phyloP scores from a whole-genome alignment of 2,888 invertebrate genomes.

The Amphipoea oculea region DNA sequence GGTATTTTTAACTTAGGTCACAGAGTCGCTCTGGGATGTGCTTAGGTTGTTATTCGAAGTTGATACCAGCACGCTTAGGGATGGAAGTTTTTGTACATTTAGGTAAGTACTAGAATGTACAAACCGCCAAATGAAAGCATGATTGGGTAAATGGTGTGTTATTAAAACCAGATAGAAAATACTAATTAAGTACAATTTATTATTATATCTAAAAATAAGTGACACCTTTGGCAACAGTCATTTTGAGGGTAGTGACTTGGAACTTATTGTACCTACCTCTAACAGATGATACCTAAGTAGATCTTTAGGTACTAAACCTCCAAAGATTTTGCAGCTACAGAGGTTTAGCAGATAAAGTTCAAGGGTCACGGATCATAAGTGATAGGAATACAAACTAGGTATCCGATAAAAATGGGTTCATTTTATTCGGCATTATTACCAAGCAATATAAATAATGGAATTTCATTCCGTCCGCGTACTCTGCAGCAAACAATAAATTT shows the following conservation, averaged over 20 bases:
- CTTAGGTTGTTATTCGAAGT: constrained; percentile 28
- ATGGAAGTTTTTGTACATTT: not conserved
- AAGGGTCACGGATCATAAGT: constrained; percentile 5
- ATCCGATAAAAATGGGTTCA: constrained; percentile 20
- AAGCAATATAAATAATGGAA: constrained; percentile 48
- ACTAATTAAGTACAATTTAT: not conserved
- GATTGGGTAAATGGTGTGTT: not conserved
- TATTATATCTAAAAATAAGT: not conserved
- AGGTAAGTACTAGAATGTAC: not conserved
- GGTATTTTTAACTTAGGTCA: constrained; percentile 60
- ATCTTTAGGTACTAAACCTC: not conserved
- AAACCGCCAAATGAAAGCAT: not conserved
- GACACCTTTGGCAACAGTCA: not conserved
- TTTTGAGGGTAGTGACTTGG: not conserved
- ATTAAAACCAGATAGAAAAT: not conserved
- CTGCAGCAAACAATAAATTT: constrained; percentile 61
- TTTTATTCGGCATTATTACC: constrained; percentile 31
- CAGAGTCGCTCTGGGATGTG: constrained; percentile 30
- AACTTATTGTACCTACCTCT: not conserved
- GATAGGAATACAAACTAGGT: constrained; percentile 17
- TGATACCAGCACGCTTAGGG: not conserved
- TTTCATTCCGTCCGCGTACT: constrained; percentile 47
- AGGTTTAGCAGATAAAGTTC: not conserved
- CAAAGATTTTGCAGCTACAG: not conserved
- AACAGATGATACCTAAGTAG: not conserved